These are phyloP conservation scores for Megaustenia siamemsis DNA, from an alignment of 2,888 invertebrate genomes.

Conservation along the genomic window DNA sequence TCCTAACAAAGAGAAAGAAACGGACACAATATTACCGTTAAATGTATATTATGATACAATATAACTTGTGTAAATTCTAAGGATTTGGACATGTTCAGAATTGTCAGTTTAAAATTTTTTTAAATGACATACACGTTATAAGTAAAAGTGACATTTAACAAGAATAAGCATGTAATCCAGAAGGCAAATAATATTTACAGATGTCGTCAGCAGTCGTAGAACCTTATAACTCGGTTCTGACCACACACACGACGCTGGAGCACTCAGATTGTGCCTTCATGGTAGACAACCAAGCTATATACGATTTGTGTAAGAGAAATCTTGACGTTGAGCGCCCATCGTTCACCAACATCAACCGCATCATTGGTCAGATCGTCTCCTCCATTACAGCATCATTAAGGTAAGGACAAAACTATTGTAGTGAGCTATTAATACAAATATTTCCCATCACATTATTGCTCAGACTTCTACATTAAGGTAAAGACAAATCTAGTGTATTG, in stretches of 20 bases:
- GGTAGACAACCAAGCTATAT: slow-evolving; percentile 92
- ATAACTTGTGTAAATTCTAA: background rate
- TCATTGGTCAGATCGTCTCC: slow-evolving; percentile 90
- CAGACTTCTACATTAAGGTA: too few species aligned
- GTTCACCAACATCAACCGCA: slow-evolving; percentile 93
- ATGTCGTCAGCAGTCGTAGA: slow-evolving; percentile 88
- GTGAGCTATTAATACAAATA: too few species aligned
- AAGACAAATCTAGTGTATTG: too few species aligned
- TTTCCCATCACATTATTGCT: too few species aligned
- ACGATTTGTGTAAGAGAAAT: slow-evolving; percentile 91
- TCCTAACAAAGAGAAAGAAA: background rate
- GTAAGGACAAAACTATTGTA: too few species aligned
- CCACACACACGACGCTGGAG: slow-evolving; percentile 94
- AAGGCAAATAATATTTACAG: slow-evolving; percentile 85
- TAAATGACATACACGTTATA: too few species aligned
- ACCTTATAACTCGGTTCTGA: slow-evolving; percentile 96
- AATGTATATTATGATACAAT: background rate
- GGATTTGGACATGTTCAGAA: too few species aligned
- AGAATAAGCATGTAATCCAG: slow-evolving; percentile 92
- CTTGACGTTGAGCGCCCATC: slow-evolving; percentile 91
- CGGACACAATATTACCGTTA: background rate
- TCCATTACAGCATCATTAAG: slow-evolving; percentile 50
- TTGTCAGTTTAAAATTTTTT: too few species aligned
- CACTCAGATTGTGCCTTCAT: slow-evolving; percentile 98
- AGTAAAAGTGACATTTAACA: too few species aligned